A percentile compares a stretch with the other conserved stretches of the same genome.
These are phyloP conservation scores for Hemibagrus wyckioides DNA, from an alignment of 2,113 vertebrate genomes.

Conservation along the genomic window DNA sequence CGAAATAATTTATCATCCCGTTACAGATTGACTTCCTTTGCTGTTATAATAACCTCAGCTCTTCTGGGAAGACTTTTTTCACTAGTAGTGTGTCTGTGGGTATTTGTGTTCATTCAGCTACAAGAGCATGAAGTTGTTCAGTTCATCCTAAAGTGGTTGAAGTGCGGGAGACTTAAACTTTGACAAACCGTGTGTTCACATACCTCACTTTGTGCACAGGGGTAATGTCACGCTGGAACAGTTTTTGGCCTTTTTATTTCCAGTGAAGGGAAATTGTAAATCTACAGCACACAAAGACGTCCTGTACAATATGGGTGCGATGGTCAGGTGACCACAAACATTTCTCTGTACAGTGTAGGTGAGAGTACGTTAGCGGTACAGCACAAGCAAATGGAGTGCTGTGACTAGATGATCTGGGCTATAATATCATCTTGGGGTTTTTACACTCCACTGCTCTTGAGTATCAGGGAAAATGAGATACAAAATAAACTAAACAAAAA, in stretches of 20 bases:
- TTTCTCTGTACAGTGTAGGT: not conserved
- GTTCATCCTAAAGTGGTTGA: too few relatives aligned
- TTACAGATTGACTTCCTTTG: not conserved
- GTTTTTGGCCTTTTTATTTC: not conserved
- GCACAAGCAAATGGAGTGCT: not conserved
- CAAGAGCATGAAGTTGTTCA: not conserved
- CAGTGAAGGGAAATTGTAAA: not conserved
- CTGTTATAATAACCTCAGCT: not conserved
- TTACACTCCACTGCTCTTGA: not conserved
- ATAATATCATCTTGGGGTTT: not conserved
- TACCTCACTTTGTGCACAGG: not conserved
- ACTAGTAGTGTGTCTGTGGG: not conserved
- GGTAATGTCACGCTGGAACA: not conserved
- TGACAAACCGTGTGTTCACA: not conserved
- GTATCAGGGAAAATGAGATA: not conserved
- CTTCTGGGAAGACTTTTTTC: not conserved
- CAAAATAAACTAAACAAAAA: not conserved
- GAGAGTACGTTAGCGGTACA: not conserved
- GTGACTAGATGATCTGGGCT: not conserved
- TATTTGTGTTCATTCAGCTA: not conserved
- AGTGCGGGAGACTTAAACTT: not conserved
- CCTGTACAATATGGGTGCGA: too few relatives aligned
- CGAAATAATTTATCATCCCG: not conserved
- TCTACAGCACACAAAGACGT: not conserved
- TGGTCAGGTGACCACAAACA: not conserved